phyloP scores from a whole-genome alignment of 2,797 vertebrate genomes.

The Denticeps clupeoides region DNA sequence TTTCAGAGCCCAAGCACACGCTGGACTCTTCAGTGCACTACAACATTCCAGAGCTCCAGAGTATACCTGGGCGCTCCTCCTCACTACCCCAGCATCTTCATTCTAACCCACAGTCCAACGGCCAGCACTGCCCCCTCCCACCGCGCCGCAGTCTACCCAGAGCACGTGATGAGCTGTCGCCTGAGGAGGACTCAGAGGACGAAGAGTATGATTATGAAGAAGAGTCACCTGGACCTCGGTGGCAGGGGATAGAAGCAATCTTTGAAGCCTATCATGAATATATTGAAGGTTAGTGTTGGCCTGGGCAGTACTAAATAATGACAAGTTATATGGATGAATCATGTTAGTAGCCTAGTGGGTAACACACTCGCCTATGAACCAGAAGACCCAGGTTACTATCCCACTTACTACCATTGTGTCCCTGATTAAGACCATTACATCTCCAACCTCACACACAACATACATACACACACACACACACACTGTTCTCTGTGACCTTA shows the following conservation, averaged over 20 bases:
- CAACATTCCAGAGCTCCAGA: slow-evolving; percentile 94
- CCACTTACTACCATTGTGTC: too few relatives aligned
- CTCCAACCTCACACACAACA: too few relatives aligned
- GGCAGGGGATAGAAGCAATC: slow-evolving; percentile 93
- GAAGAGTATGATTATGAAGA: slow-evolving; percentile 66
- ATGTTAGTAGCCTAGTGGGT: too few relatives aligned
- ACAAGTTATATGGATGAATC: too few relatives aligned
- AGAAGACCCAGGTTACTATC: too few relatives aligned
- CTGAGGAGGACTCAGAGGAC: slow-evolving; percentile 62
- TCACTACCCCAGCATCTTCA: slow-evolving; percentile 25
- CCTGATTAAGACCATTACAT: too few relatives aligned
- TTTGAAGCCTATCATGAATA: slow-evolving; percentile 97
- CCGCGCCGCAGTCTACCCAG: slow-evolving; percentile 37
- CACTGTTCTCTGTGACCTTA: neutral
- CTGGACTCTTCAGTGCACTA: slow-evolving; percentile 86
- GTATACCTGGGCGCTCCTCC: slow-evolving; percentile 50
- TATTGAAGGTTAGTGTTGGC: slow-evolving; percentile 74
- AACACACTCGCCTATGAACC: too few relatives aligned
- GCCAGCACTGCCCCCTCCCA: slow-evolving; percentile 39
- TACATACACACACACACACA: too few relatives aligned
- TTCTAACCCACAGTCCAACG: slow-evolving; percentile 50
- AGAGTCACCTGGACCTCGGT: slow-evolving; percentile 63
- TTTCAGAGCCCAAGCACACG: slow-evolving; percentile 78
- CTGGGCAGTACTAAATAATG: too few relatives aligned
- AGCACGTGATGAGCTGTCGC: slow-evolving; percentile 57